phyloP scores from a whole-genome alignment of 1,140 invertebrate genomes.

The Pentalonia nigronervosa region DNA sequence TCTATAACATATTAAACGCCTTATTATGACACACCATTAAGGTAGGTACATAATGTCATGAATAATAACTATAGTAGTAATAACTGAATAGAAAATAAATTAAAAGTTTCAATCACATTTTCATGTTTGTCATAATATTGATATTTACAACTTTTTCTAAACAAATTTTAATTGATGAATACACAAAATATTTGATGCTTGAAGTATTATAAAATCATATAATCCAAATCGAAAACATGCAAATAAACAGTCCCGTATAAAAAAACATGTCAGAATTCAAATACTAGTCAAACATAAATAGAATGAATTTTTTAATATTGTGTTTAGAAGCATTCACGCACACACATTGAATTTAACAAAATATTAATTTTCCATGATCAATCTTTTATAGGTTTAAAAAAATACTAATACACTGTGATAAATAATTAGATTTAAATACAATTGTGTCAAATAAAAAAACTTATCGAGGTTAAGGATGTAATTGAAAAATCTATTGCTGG shows the following conservation, averaged over 20 bases:
- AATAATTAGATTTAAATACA: background rate
- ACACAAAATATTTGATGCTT: background rate
- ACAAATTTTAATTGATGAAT: background rate
- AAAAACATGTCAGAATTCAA: background rate
- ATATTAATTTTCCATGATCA: too few species aligned
- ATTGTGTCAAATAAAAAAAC: background rate
- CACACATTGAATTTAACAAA: too few species aligned
- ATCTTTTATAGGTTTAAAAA: too few species aligned
- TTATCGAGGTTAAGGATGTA: background rate
- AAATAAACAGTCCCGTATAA: background rate
- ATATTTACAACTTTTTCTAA: background rate
- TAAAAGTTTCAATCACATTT: background rate
- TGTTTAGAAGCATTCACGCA: too few species aligned
- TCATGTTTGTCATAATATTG: background rate
- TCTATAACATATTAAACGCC: background rate
- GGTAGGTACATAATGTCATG: background rate
- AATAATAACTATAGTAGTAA: background rate
- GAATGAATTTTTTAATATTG: too few species aligned
- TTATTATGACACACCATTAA: background rate
- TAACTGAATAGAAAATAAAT: background rate
- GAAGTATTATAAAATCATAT: too few species aligned
- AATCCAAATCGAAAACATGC: background rate
- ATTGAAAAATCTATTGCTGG: background rate
- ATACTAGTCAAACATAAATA: background rate
- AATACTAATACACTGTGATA: too few species aligned